phyloP scores from a whole-genome alignment of 2,113 vertebrate species.

The Cheilinus undulatus region DNA sequence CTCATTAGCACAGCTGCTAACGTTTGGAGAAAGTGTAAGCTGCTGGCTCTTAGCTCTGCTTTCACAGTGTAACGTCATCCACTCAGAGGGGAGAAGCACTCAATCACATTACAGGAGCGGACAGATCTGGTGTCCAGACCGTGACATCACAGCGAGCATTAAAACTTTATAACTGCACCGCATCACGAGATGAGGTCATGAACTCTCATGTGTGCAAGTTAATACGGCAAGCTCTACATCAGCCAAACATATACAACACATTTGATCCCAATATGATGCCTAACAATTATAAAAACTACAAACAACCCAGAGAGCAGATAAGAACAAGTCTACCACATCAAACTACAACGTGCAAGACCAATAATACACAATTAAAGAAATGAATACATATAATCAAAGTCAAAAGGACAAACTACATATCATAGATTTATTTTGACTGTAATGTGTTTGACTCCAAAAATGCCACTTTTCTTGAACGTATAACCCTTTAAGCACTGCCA shows the following conservation, averaged over 20 bases:
- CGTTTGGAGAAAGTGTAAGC: conserved; percentile 28
- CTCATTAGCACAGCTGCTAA: conserved; percentile 24
- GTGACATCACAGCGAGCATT: conserved; percentile 45
- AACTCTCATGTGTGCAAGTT: not conserved
- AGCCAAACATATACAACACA: not conserved
- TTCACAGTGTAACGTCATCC: conserved; percentile 41
- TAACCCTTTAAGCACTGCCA: too few species aligned
- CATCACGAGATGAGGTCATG: conserved; percentile 5
- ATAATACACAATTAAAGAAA: too few species aligned
- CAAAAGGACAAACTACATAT: too few species aligned
- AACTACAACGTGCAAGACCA: too few species aligned
- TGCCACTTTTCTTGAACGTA: too few species aligned
- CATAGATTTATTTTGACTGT: too few species aligned
- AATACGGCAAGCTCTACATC: not conserved
- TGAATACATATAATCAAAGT: too few species aligned
- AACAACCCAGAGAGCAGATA: too few species aligned
- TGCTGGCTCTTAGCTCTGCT: conserved; percentile 35
- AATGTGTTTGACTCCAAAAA: too few species aligned
- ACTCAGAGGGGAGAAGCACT: not conserved
- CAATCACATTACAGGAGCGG: conserved; percentile 3
- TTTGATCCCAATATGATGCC: too few species aligned
- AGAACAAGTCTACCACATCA: too few species aligned
- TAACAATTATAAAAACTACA: too few species aligned
- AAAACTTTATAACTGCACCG: conserved; percentile 31
- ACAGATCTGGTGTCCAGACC: conserved; percentile 25